Percentiles rank a stretch among this genome's conserved stretches.
These are phyloP conservation scores for Petroica traversi DNA, from an alignment of 2,113 vertebrate genomes.

Conservation along the genomic window DNA sequence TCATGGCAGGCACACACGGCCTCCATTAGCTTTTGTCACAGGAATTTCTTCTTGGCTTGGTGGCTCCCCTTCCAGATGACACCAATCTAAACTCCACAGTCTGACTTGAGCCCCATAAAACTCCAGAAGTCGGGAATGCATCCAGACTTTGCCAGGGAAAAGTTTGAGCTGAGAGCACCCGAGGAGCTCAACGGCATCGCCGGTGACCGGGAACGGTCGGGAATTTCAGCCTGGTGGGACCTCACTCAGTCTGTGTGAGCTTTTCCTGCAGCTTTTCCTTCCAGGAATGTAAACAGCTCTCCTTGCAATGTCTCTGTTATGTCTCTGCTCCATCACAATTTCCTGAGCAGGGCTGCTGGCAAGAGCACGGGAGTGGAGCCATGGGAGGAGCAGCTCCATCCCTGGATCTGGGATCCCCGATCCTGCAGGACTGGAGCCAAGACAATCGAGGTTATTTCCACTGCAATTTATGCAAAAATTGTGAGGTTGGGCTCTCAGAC, in stretches of 20 bases:
- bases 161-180: neutral
- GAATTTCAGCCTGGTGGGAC: neutral
- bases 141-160: neutral
- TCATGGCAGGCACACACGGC: neutral
- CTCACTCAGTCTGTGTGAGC: neutral
- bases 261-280: constrained; percentile 26
- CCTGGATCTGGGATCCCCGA: neutral
- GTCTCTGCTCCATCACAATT: constrained; percentile 72
- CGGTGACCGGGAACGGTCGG: accelerated
- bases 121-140: neutral
- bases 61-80: neutral
- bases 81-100: neutral
- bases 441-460: accelerated
- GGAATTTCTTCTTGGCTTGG: neutral
- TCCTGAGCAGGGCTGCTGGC: constrained; percentile 69
- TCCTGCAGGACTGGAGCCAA: neutral
- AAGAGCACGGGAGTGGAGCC: constrained; percentile 30
- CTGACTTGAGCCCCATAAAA: neutral
- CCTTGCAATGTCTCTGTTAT: constrained; percentile 73
- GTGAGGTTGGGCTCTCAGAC: neutral
- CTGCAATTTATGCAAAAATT: neutral
- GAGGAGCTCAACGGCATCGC: neutral
- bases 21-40: neutral
- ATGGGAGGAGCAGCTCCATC: neutral
- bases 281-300: constrained; percentile 81